Evolutionary conservation across 2,888 invertebrate genomes (phyloP), one percentile per base, ranked within the genome.

Genomic region (Mythimna lalbum): DNA sequence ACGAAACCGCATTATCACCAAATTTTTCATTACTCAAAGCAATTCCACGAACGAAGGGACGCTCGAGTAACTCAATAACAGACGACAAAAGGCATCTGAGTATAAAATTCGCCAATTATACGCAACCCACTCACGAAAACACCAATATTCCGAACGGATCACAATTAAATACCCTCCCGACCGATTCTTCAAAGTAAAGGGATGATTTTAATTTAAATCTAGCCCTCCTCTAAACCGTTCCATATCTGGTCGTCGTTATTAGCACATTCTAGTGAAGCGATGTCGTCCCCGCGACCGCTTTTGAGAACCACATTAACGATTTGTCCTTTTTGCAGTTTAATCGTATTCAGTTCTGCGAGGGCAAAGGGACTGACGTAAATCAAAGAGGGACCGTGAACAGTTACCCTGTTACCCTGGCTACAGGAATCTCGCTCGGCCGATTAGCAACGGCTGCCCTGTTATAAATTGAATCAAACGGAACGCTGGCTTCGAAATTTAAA

Each of bases 181-280:
- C 81, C 86, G 87, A 90, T 93, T 92, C 93, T 93, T 92, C 91
- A 93, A 92, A 91, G 90, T 84, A 88, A 91, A 91, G 92, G 92
- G 91, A 86, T 83, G 89, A 83, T 91, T 94, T 94, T 93, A 94
- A 94, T 94, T 94, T 93, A 89, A 94, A 92, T 89, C 91, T 90
- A 87, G 87, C 90, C 91, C 90, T 90, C 83, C 83, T 78, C 71
- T 76, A 81, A 78, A 81, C 73, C 77, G 73, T 76, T 76, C 81
- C 82, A 85, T 86, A 84, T 85, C 84, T 75, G 83, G 68, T 74
- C 76, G 71, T 68, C 83, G 72, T 85, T 83, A 85, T 85, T 82
- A 83, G 80, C 76, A 85, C 80, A 85, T 85, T 82, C 78, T 83
- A 82, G 76, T 78, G 63, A 80, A 78, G 61, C 78, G 83, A 73